Base-by-base conservation (phyloP, 2,888 invertebrate species). In the Rhagonycha lutea region DNA sequence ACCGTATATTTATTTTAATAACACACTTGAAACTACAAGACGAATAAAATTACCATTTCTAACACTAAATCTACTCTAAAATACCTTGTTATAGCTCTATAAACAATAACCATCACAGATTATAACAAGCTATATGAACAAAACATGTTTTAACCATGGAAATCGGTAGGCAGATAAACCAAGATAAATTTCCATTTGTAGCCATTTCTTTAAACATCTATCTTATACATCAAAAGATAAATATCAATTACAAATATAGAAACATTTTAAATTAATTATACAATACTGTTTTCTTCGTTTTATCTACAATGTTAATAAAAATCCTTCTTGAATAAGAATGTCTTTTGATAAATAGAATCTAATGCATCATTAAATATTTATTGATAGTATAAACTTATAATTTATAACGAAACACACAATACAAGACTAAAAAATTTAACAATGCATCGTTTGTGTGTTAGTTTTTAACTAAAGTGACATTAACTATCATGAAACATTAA, bases 81-180 rank as follows among this genome's bases (percentile, higher is more conserved):
- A 82, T 83, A 83, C 83, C 82, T 82, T 83, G 81, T 83, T 82
- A 82, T 84, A 84, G 83, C 83, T 84, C 79, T 83, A 83, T 81
- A 84, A 83, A 84, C 78, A 82, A 84, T 84, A 84, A 84, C 81
- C 84, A 84, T 84, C 84, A 84, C 84, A 84, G 84, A 84, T 84
- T 83, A 84, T 82, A 84, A 83, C 82, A 84, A 83, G 84, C 84
- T 80, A 82, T 82, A 80, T 47, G 47, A 82, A 83, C 81, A 78
- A 83, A 80, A 80, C 70, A 78, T 75, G 78, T 77, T 76, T 72
- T 74, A 79, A 78, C 73, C 75, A 78, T 78, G 77, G 77, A 77
- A 80, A 79, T 76, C 70, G 76, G 76, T 75, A 75, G 79, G 79
- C 75, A 73, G 76, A 73, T 63, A 67, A 72, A 69, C 11, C 47